Evolutionary conservation across 2,797 vertebrate genomes (phyloP), one percentile per base, ranked within the genome.

Genomic region (Acipenser transmontanus): DNA sequence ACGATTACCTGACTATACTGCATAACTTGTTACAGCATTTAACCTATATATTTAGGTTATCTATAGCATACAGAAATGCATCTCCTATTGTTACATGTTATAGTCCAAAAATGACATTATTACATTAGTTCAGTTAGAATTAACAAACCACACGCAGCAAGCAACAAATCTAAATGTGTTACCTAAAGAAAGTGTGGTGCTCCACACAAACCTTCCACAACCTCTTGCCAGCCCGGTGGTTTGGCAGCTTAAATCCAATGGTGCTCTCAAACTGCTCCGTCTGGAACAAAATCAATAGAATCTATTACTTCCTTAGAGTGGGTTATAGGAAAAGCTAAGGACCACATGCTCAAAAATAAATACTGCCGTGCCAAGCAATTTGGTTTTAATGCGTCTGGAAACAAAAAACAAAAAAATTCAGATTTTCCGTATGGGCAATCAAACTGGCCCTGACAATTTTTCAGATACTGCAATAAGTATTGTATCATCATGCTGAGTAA

Each of bases 121-220:
- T 34, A 34, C 34, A 34, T 3, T 34, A 34, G 34, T 34, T 34
- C 34, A 34, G 2, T 34, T 34, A 34, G 34, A 34, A 34, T 34
- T 34, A 34, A 34, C 34, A 34, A 34, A 34, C 34, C 34, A 34
- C 34, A 34, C 34, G 34, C 34, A 3, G 34, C 34, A 34, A 34
- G 34, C 3, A 34, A 34, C 34, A 34, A 34, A 34, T 34, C 34
- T 34, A 34, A 34, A 34, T 34, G 34, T 34, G 47, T 81, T 91
- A 99, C 97, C 97, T 98, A 89, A 96, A 99, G 80, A 99, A 99
- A 73, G 95, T 98, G 85, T 99, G 97, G 78, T 99, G 94, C 71
- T 99, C 97, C 84, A 99, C 97, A 10, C 96, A 99, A 71, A 98
- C 96, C 75, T 99, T 99, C 97, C 97, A 99, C 73, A 99, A 88